Base-by-base conservation (phyloP, 2,888 invertebrate species). In the Heterodera filipjevi region DNA sequence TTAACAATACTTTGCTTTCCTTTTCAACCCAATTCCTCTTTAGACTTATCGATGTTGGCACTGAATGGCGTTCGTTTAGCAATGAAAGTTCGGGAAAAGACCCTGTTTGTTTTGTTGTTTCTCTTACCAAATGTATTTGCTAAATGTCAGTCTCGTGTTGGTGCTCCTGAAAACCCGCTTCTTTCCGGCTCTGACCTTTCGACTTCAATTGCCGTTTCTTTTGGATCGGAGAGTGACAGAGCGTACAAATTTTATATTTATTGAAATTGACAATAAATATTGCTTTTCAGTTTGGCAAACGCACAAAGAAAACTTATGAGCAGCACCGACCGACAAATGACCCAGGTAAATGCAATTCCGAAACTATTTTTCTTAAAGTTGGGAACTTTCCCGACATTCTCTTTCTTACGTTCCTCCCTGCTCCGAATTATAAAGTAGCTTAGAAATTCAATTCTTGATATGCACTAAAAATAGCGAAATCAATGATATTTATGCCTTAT, bases 51-150 rank as follows among this genome's bases (percentile, higher is more conserved):
- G 99, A 99, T 91, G 99, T 99, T n/a, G 97, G 99, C 53, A 97
- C 98, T 5, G 99, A 99, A 91, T 99, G 99, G 99, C 93, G 99
- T 90, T 99, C 98, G 80, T 99, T 99, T 91, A 96, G 96, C 89
- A 99, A 98, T 90, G 99, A 99, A 90, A 97, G 96, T 89, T 93
- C 94, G 77, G 94, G 95, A 14, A 95, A 95, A 0, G 99, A 99
- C 91, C 97, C 98, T 6, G 75, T 75, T 14, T 10, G 75, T 75
- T 33, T 68, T 32, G 32, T 68, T 16, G 1, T 27, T 74, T 53
- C 8, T 30, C 12, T 66, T 66, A 5, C 39, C 6, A 14, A 8
- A 49, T 22, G 12, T 16, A 30, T 53, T 46, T 33, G n/a, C 27
- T 22, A 10, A 8, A 27, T 30, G 44, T 30, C 44, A 75, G 75